Percentiles rank a stretch among this genome's conserved stretches.
Evolutionary conservation across 1,140 invertebrate species (phyloP).

Genomic region (Euura saliciscinereae): DNA sequence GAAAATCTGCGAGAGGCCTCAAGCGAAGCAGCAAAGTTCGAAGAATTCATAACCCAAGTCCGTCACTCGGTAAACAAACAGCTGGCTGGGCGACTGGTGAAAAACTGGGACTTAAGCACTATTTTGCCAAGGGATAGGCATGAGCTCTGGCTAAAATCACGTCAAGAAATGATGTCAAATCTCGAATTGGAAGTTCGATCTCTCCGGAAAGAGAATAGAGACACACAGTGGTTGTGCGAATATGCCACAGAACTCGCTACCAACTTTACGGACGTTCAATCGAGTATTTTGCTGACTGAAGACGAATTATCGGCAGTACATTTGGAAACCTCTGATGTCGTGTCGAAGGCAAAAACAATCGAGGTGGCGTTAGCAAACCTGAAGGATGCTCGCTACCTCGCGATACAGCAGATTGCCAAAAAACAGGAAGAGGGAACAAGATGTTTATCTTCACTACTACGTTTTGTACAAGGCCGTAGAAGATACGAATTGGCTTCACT

Average conservation of each 20-base stretch:
- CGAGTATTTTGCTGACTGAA: background rate
- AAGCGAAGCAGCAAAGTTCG: background rate
- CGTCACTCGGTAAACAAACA: background rate
- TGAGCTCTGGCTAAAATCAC: background rate
- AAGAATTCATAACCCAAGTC: background rate
- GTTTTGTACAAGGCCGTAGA: background rate
- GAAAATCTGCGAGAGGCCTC: background rate
- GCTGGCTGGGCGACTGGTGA: background rate
- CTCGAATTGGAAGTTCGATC: background rate
- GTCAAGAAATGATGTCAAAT: background rate
- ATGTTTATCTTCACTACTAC: background rate
- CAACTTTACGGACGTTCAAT: background rate
- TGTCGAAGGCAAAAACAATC: background rate
- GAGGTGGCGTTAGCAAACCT: background rate
- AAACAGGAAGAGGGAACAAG: background rate
- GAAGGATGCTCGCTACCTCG: background rate
- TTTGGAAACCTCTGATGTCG: background rate
- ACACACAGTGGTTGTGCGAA: background rate
- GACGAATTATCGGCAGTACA: background rate
- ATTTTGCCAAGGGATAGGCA: background rate
- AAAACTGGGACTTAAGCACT: background rate
- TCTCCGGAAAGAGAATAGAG: background rate
- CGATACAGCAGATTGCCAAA: background rate
- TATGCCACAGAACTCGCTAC: background rate
- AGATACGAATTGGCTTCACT: background rate